Base-by-base conservation (phyloP, 2,888 invertebrate genomes). In the Oegoconia quadripuncta region DNA sequence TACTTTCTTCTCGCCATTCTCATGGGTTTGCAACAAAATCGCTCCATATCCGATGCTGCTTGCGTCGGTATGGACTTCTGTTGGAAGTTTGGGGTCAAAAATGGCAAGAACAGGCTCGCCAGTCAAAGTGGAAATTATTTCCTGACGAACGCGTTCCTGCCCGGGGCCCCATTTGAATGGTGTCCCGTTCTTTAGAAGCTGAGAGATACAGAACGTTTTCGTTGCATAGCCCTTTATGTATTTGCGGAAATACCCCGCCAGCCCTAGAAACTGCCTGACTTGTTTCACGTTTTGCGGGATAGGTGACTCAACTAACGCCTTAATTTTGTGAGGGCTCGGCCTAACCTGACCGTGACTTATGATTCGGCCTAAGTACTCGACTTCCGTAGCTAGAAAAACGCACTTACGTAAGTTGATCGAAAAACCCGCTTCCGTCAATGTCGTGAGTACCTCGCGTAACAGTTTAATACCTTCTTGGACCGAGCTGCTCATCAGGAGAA, bases 381-480 rank as follows among this genome's bases (percentile, higher is more conserved):
- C 32, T 23, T 50, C 45, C 0, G 36, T 36, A 0, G 22, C 22
- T 5, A 55, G 25, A 23, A 52, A 55, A 0, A 44, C 25, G 11
- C 55, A 52, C 17, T 50, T 54, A 5, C 26, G 29, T 1, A 54
- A 13, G 8, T 52, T 52, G 0, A 54, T 38, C 0, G 46, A 53
- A 38, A 53, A 50, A 1, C 53, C 50, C 0, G 53, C 47, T 1
- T 20, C 8, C 1, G 53, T 50, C 5, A 53, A 18, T 0, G 46
- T 46, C 4, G 6, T 14, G 4, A 53, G 33, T 2, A 48, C 47
- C 1, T 42, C 12, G 0, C 33, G 25, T 5, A 53, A 23, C 17
- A 44, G 6, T 3, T 25, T 14, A 4, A 49, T 17, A 0, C 52
- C 46, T 3, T 46, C 46, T 1, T 7, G 5, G 3, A 48, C 30